These are phyloP conservation scores for Columba livia DNA, from an alignment of 2,113 vertebrate genomes.

Conservation along the genomic window DNA sequence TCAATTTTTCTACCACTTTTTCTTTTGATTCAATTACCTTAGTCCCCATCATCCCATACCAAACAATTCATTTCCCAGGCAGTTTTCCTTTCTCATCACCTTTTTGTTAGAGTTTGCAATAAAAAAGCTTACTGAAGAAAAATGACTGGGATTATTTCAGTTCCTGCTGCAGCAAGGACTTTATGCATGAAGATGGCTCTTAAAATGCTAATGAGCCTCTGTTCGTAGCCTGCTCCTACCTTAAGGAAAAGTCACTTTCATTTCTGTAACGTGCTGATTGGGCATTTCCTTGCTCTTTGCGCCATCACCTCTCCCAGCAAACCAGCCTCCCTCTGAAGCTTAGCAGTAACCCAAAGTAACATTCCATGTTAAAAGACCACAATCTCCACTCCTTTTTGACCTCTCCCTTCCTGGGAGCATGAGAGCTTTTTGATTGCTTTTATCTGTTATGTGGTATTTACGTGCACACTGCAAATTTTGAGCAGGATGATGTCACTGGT, in stretches of 20 bases:
- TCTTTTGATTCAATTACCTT: not conserved
- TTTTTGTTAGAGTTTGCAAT: not conserved
- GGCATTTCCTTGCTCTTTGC: not conserved
- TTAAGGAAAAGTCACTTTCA: not conserved
- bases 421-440: not conserved
- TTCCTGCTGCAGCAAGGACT: not conserved
- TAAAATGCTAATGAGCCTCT: not conserved
- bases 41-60: not conserved
- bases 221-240: not conserved
- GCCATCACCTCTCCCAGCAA: not conserved
- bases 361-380: not conserved
- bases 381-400: not conserved
- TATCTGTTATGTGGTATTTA: not conserved
- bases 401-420: not conserved
- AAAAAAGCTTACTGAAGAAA: not conserved
- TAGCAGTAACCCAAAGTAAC: not conserved
- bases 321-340: not conserved
- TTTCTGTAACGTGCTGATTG: not conserved
- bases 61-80: not conserved
- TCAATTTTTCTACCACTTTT: not conserved
- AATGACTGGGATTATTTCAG: not conserved
- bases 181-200: not conserved
- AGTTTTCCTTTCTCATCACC: not conserved
- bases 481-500: not conserved
- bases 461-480: not conserved